phyloP scores from a whole-genome alignment of 1,140 invertebrate genomes.

The Drosophila quadrilineata region DNA sequence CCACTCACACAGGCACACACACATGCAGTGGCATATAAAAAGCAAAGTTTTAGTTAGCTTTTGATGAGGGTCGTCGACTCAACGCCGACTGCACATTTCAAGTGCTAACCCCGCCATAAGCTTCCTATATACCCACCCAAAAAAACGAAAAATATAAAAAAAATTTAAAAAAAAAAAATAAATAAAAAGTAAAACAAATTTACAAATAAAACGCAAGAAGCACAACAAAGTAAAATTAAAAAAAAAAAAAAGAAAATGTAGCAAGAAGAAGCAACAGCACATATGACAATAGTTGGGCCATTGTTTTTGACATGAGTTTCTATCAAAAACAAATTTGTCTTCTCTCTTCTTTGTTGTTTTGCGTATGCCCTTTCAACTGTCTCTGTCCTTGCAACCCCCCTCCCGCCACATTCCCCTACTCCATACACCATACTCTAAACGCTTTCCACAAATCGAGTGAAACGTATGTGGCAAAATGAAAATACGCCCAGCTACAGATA shows the following conservation, averaged over 20 bases:
- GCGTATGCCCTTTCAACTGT: constrained; percentile 27
- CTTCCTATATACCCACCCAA: too few species aligned
- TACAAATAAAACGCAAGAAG: too few species aligned
- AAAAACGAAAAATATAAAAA: too few species aligned
- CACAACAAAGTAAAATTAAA: too few species aligned
- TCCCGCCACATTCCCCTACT: not conserved
- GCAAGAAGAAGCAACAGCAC: constrained; percentile 30
- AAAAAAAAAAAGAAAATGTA: not conserved
- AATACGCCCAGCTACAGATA: constrained; percentile 4
- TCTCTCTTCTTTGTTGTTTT: constrained; percentile 70
- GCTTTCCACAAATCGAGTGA: constrained; percentile 40
- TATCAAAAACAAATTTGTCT: constrained; percentile 79
- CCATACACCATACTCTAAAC: not conserved
- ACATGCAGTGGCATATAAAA: constrained; percentile 34
- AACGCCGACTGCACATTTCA: constrained; percentile 69
- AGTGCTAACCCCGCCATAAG: constrained; percentile 31
- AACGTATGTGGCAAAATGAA: constrained; percentile 42
- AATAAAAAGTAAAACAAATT: not conserved
- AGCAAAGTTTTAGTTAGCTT: constrained; percentile 79
- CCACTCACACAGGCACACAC: constrained; percentile 21
- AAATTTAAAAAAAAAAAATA: not conserved
- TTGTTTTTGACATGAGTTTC: constrained; percentile 79
- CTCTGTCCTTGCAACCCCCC: not conserved
- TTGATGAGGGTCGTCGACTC: constrained; percentile 79
- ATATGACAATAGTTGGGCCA: constrained; percentile 70